A percentile compares a stretch with the other conserved stretches of the same genome.
phyloP scores from a whole-genome alignment of 2,888 invertebrate genomes.

The Leptopilina drosophilae region DNA sequence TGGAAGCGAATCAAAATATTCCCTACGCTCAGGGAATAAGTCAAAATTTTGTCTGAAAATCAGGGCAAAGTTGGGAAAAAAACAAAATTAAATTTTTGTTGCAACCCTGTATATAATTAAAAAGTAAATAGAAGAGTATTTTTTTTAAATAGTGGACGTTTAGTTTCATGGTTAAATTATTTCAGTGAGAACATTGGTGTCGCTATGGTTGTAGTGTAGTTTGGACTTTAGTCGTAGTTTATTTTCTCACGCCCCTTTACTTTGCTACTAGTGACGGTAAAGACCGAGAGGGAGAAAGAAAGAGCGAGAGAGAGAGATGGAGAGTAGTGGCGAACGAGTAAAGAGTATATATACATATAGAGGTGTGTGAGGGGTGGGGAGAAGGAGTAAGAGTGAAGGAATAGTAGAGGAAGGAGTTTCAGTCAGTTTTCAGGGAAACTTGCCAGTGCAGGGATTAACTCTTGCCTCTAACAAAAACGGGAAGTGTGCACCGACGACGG shows the following conservation, averaged over 20 bases:
- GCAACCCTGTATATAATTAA: background rate
- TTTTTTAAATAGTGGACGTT: background rate
- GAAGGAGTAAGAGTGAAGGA: background rate
- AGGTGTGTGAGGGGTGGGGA: constrained; percentile 28
- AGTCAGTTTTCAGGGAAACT: constrained; percentile 65
- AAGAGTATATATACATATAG: constrained; percentile 9
- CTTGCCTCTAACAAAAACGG: constrained; percentile 68
- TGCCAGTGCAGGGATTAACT: constrained; percentile 69
- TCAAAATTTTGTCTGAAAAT: too few species aligned
- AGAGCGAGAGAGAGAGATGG: constrained; percentile 7
- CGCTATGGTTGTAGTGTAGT: constrained; percentile 29
- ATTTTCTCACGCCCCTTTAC: constrained; percentile 65
- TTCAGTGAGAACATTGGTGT: constrained; percentile 27
- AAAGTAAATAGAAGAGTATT: background rate
- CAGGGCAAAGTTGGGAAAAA: too few species aligned
- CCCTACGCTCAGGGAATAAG: too few species aligned
- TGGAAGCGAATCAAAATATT: too few species aligned
- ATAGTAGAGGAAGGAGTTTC: constrained; percentile 58
- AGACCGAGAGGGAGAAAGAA: constrained; percentile 46
- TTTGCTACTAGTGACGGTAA: constrained; percentile 49
- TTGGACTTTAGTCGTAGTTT: constrained; percentile 54
- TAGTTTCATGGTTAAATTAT: constrained; percentile 10
- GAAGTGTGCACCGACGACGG: constrained; percentile 54
- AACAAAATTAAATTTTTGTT: too few species aligned
- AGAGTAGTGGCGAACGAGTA: constrained; percentile 28